phyloP scores from a whole-genome alignment of 2,797 vertebrate genomes.

The Mus minutoides region DNA sequence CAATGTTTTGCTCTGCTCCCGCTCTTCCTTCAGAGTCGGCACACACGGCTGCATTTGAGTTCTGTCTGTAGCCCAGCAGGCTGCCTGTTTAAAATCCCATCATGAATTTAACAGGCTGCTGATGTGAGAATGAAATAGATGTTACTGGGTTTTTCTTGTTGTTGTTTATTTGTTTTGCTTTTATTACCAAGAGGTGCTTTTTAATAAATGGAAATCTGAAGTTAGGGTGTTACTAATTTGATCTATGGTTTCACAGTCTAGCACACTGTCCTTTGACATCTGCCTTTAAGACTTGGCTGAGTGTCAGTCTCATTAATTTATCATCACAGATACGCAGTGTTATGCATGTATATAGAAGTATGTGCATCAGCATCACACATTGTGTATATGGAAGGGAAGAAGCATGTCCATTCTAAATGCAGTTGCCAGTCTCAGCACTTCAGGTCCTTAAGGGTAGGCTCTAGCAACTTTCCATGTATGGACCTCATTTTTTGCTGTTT shows the following conservation, averaged over 20 bases:
- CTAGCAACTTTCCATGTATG: slow-evolving; percentile 83
- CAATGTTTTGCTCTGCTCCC: slow-evolving; percentile 77
- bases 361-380: slow-evolving; percentile 84
- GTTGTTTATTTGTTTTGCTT: slow-evolving; percentile 77
- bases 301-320: slow-evolving; percentile 82
- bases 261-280: slow-evolving; percentile 84
- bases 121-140: slow-evolving; percentile 77
- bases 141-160: slow-evolving; percentile 19
- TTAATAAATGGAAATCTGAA: slow-evolving; percentile 86
- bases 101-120: slow-evolving; percentile 65
- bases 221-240: slow-evolving; percentile 84
- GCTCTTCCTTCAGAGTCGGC: slow-evolving; percentile 83
- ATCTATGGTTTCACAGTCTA: slow-evolving; percentile 84
- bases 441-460: slow-evolving; percentile 75
- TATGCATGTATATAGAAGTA: slow-evolving; percentile 76
- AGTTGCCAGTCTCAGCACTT: slow-evolving; percentile 77
- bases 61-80: slow-evolving; percentile 78
- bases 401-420: slow-evolving; percentile 82
- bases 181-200: slow-evolving; percentile 84
- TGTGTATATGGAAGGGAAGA: slow-evolving; percentile 80
- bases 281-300: slow-evolving; percentile 85
- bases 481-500: slow-evolving; percentile 84
- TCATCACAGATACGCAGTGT: slow-evolving; percentile 83
- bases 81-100: slow-evolving; percentile 80
- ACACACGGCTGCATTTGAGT: slow-evolving; percentile 83